Evolutionary conservation across 1,140 invertebrate species (phyloP).

Genomic region (Spodoptera frugiperda): DNA sequence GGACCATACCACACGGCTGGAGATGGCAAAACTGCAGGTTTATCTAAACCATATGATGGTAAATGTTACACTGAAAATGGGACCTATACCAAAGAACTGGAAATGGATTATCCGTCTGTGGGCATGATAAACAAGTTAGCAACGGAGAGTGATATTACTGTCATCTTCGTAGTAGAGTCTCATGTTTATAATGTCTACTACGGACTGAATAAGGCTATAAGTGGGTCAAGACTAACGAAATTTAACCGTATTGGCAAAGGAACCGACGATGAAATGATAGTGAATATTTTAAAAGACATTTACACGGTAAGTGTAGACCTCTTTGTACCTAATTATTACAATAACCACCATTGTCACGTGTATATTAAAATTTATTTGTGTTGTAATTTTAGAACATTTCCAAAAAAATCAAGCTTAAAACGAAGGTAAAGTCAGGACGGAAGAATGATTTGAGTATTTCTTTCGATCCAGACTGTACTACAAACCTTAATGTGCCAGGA

Average conservation of each 20-base stretch:
- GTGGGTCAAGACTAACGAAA: slow-evolving; percentile 71
- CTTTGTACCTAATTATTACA: too few relatives aligned
- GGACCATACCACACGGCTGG: slow-evolving; percentile 88
- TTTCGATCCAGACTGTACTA: slow-evolving; percentile 59
- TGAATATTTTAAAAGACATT: slow-evolving; percentile 90
- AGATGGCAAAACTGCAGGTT: slow-evolving; percentile 92
- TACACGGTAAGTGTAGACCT: slow-evolving; percentile 87
- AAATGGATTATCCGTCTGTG: slow-evolving; percentile 90
- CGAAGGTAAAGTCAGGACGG: slow-evolving; percentile 50
- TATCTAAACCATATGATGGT: slow-evolving; percentile 95
- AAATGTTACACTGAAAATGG: slow-evolving; percentile 90
- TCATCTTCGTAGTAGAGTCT: slow-evolving; percentile 94
- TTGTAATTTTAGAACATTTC: slow-evolving; percentile 61
- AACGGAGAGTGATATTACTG: slow-evolving; percentile 92
- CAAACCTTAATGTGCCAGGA: slow-evolving; percentile 11
- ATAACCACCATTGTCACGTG: too few relatives aligned
- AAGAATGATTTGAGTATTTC: slow-evolving; percentile 56
- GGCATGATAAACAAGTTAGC: slow-evolving; percentile 89
- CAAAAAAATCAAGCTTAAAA: slow-evolving; percentile 59
- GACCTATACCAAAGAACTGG: slow-evolving; percentile 89
- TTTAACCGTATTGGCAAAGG: slow-evolving; percentile 7
- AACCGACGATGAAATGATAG: slow-evolving; percentile 89
- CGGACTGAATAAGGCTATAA: slow-evolving; percentile 87
- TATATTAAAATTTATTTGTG: not conserved
- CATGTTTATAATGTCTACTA: slow-evolving; percentile 89